Evolutionary conservation across 2,888 invertebrate species (phyloP).

Genomic region (Melinopterus prodromus): DNA sequence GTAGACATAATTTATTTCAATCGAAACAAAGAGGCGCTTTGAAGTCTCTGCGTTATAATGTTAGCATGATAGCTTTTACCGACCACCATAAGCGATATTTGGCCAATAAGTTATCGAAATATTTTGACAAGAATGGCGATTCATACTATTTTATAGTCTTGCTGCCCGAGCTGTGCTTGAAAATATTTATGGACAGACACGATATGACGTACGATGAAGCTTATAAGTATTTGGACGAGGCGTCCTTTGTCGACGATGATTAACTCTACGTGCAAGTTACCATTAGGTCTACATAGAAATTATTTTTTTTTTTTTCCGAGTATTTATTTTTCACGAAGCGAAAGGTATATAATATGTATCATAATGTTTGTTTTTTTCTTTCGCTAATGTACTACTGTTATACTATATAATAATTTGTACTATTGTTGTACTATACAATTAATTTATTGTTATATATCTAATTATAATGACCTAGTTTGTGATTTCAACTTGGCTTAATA

Average conservation of each 20-base stretch:
- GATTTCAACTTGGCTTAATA: too few relatives aligned
- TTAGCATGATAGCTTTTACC: constrained; percentile 51
- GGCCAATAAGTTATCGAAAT: constrained; percentile 44
- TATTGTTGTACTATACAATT: too few relatives aligned
- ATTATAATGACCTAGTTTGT: too few relatives aligned
- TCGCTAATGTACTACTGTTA: too few relatives aligned
- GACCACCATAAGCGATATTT: constrained; percentile 50
- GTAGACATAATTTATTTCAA: constrained; percentile 39
- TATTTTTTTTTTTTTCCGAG: too few relatives aligned
- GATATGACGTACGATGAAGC: constrained; percentile 47
- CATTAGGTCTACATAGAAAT: neutral
- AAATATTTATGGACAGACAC: constrained; percentile 53
- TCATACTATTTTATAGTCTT: constrained; percentile 54
- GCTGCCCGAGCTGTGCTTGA: constrained; percentile 53
- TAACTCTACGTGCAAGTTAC: neutral
- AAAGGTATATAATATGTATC: too few relatives aligned
- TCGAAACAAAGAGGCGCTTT: neutral
- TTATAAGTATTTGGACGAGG: constrained; percentile 23
- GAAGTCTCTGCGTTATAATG: constrained; percentile 47
- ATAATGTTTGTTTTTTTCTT: too few relatives aligned
- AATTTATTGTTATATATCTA: too few relatives aligned
- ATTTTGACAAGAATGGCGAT: constrained; percentile 44
- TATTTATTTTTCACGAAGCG: too few relatives aligned
- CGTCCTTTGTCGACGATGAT: neutral
- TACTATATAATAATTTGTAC: too few relatives aligned